Base-by-base conservation (phyloP, 2,888 invertebrate genomes). In the Eucriotettix oculatus region DNA sequence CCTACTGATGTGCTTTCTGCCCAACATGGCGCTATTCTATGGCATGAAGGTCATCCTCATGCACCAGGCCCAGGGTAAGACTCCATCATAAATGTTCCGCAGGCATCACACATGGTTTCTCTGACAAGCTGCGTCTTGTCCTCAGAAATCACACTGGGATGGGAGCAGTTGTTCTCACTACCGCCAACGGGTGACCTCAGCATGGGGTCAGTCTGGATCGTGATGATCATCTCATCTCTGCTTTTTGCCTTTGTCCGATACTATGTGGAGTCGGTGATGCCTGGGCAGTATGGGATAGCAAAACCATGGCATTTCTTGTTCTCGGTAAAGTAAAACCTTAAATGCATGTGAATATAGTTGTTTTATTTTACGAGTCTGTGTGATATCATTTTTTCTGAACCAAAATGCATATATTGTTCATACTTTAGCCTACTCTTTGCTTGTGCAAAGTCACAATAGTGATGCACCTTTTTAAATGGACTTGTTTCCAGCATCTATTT, bases 251-350 rank as follows among this genome's bases (percentile, higher is more conserved):
- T 79, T 12, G 62, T 83, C 14, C 78, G 83, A 1, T 76, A 80
- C 71, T 85, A 85, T 67, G 70, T 85, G 52, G 84, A 84, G 68
- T 75, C 74, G 16, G 74, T 81, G 44, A 74, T 58, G 42, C 88
- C 88, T 0, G 87, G 87, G 5, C 77, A 81, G 40, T 85, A 80
- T 66, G 88, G 88, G 0, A 78, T 85, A 3, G 79, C 85, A 5
- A 76, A 79, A 64, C 81, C 82, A 0, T 82, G 80, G 75, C 76
- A 80, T 66, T 87, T 86, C 69, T 72, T 81, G 3, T 75, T 80
- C 54, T 73, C 77, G 73, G 86, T 86, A 71, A 70, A 72, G 65
- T 29, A n/a, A 16, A 11, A 14, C 17, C n/a, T 14, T 7, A n/a
- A 9, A 40, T 16, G 12, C 29, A 56, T 56, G 3, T 9, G 16